Evolutionary conservation across 2,888 invertebrate species (phyloP).

Genomic region (Pheosia tremula): DNA sequence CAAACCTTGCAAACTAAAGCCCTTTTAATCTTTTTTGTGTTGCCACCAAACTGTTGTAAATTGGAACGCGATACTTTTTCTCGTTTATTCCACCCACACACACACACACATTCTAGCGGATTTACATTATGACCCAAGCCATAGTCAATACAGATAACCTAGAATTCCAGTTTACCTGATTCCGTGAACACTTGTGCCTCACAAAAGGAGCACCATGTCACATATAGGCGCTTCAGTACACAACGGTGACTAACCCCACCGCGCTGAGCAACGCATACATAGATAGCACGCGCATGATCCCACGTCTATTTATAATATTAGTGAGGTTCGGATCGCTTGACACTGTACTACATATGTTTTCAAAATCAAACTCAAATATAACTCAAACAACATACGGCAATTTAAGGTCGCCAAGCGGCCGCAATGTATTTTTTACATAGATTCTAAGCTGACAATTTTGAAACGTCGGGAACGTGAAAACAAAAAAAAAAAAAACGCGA

Average conservation of each 20-base stretch:
- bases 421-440: no score
- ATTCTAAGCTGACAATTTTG: no score
- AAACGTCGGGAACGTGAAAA: no score
- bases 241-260: conserved; percentile 21
- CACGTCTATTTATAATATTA: conserved; percentile 9
- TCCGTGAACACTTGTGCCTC: neutral
- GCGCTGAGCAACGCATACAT: conserved; percentile 28
- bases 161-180: neutral
- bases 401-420: no score
- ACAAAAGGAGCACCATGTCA: neutral
- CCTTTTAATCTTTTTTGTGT: no score
- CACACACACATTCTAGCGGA: neutral
- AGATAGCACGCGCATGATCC: conserved; percentile 25
- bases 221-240: conserved; percentile 13
- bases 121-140: neutral
- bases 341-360: conserved; percentile 4
- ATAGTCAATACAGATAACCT: neutral
- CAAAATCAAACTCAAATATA: neutral
- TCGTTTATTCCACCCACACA: neutral
- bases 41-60: no score
- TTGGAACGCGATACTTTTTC: no score
- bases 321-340: conserved; percentile 1
- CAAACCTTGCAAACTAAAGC: no score
- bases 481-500: no score
- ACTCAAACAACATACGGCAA: no score